These are phyloP conservation scores for Conistra vaccinii DNA, from an alignment of 2,888 invertebrate species.

Conservation along the genomic window DNA sequence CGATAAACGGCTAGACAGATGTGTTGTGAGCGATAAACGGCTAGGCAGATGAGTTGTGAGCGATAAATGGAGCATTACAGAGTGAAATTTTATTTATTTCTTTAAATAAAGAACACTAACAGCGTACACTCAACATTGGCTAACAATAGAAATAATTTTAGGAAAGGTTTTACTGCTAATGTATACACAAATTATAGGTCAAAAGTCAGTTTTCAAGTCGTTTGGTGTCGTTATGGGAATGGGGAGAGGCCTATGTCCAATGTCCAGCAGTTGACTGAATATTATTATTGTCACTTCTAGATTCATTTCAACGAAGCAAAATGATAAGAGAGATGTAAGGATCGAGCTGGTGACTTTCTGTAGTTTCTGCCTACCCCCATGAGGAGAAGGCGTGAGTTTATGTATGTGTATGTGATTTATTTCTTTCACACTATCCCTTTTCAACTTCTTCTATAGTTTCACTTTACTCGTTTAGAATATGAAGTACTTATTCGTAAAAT, in stretches of 20 bases:
- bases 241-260: neutral
- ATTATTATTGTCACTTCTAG: neutral
- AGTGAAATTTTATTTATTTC: neutral
- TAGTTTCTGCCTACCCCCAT: too few species aligned
- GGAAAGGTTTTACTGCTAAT: neutral
- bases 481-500: neutral
- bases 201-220: too few species aligned
- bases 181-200: neutral
- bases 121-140: neutral
- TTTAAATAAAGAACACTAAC: neutral
- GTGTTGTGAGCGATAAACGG: neutral
- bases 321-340: too few species aligned
- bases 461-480: neutral
- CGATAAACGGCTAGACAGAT: neutral
- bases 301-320: neutral
- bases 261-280: neutral
- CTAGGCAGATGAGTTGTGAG: too few species aligned
- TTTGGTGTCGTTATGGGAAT: too few species aligned
- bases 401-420: neutral
- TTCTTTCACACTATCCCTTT: neutral
- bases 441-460: neutral
- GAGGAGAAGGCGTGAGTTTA: too few species aligned
- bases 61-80: neutral
- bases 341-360: too few species aligned
- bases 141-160: neutral